Evolutionary conservation across 2,113 vertebrate species (phyloP).

Genomic region (Zosterops hypoxanthus): DNA sequence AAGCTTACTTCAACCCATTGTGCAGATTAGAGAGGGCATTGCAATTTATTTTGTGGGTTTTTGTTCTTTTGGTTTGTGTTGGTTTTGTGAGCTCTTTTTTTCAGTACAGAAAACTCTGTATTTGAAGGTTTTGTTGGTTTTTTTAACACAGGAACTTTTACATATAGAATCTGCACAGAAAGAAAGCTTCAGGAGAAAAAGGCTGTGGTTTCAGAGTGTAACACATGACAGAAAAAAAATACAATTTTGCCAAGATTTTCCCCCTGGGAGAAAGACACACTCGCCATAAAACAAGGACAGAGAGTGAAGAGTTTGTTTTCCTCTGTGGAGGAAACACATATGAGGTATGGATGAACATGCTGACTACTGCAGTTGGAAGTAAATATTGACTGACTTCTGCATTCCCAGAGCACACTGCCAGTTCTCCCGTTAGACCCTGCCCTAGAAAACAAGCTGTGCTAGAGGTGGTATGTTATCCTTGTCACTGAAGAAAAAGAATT

Average conservation of each 20-base stretch:
- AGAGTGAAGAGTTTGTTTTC: neutral
- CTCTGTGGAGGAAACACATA: neutral
- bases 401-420: neutral
- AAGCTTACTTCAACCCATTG: neutral
- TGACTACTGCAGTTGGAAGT: neutral
- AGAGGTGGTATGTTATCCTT: neutral
- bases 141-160: neutral
- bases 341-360: neutral
- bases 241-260: neutral
- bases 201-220: neutral
- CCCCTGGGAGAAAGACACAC: neutral
- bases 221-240: neutral
- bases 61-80: neutral
- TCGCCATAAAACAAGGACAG: neutral
- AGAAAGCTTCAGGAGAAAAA: neutral
- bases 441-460: neutral
- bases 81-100: neutral
- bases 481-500: neutral
- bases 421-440: neutral
- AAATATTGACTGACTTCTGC: neutral
- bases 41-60: neutral
- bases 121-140: neutral
- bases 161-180: neutral
- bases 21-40: neutral
- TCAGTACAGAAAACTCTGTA: neutral